Evolutionary conservation across 2,797 vertebrate genomes (phyloP).

Genomic region (Pogonophryne albipinna): DNA sequence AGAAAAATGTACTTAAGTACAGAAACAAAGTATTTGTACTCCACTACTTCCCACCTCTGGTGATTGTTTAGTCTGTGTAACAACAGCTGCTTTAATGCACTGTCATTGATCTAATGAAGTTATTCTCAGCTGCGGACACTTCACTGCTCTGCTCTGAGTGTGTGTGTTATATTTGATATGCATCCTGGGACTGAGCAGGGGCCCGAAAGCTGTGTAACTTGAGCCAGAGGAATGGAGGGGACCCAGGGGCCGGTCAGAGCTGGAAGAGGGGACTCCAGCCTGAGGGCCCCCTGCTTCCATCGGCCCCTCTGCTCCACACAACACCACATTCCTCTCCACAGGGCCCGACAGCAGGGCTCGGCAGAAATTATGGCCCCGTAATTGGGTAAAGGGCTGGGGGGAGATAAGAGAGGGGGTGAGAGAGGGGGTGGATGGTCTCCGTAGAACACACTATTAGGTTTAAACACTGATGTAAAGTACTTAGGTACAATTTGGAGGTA

Average conservation of each 20-base stretch:
- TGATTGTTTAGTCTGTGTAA: constrained; percentile 8
- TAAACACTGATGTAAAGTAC: background rate
- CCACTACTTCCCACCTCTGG: too few relatives aligned
- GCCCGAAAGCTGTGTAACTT: constrained; percentile 70
- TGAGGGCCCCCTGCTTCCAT: constrained; percentile 56
- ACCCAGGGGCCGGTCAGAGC: constrained; percentile 62
- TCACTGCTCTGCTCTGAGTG: constrained; percentile 54
- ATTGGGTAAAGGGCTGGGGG: constrained; percentile 57
- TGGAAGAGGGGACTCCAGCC: constrained; percentile 52
- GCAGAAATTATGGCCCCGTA: constrained; percentile 74
- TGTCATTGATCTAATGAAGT: constrained; percentile 51
- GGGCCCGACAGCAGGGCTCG: constrained; percentile 70
- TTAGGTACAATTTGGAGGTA: too few relatives aligned
- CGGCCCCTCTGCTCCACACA: constrained; percentile 70
- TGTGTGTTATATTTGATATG: constrained; percentile 74
- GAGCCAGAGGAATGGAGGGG: constrained; percentile 74
- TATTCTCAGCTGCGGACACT: constrained; percentile 55
- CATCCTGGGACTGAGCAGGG: constrained; percentile 68
- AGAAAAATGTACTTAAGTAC: too few relatives aligned
- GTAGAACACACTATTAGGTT: constrained; percentile 31
- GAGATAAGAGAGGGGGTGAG: constrained; percentile 37
- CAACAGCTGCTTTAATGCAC: constrained; percentile 45
- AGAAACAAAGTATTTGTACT: too few relatives aligned
- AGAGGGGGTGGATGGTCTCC: constrained; percentile 42
- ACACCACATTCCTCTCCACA: constrained; percentile 74